A percentile compares a stretch with the other conserved stretches of the same genome.
phyloP scores from a whole-genome alignment of 2,888 invertebrate genomes.

The Sphaerophoria taeniata region DNA sequence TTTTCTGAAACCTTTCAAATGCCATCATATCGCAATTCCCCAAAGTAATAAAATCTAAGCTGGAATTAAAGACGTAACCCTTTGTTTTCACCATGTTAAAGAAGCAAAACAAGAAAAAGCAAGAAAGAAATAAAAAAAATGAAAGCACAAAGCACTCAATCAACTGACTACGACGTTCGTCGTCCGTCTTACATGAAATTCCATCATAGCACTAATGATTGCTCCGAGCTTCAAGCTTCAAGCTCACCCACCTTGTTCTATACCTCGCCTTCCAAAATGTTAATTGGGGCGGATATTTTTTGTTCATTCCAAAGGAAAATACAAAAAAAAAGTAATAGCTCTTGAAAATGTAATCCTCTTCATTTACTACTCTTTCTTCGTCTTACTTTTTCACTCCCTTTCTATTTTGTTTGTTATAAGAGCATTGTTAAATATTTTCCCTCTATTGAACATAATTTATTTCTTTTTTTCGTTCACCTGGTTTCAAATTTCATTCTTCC shows the following conservation, averaged over 20 bases:
- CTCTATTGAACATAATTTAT: constrained; percentile 42
- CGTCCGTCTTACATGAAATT: constrained; percentile 60
- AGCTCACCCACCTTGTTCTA: constrained; percentile 13
- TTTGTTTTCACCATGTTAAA: neutral
- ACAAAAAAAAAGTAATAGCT: neutral
- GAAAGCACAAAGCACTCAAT: constrained; percentile 21
- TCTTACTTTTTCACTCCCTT: neutral
- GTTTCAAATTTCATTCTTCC: constrained; percentile 18
- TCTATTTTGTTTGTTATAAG: neutral
- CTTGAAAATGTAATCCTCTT: constrained; percentile 54
- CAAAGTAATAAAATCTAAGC: neutral
- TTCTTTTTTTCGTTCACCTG: constrained; percentile 33
- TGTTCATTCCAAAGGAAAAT: constrained; percentile 35
- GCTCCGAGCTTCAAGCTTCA: neutral
- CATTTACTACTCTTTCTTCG: constrained; percentile 2
- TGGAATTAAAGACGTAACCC: constrained; percentile 20
- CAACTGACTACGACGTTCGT: constrained; percentile 41
- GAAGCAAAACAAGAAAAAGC: constrained; percentile 4
- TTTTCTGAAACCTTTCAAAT: no score
- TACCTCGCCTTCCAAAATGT: neutral
- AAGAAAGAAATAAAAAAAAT: neutral
- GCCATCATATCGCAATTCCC: no score
- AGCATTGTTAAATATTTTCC: constrained; percentile 39
- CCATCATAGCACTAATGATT: constrained; percentile 32
- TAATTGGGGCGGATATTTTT: constrained; percentile 65